Base-by-base conservation (phyloP, 1,140 invertebrate species). In the Zophobas morio region DNA sequence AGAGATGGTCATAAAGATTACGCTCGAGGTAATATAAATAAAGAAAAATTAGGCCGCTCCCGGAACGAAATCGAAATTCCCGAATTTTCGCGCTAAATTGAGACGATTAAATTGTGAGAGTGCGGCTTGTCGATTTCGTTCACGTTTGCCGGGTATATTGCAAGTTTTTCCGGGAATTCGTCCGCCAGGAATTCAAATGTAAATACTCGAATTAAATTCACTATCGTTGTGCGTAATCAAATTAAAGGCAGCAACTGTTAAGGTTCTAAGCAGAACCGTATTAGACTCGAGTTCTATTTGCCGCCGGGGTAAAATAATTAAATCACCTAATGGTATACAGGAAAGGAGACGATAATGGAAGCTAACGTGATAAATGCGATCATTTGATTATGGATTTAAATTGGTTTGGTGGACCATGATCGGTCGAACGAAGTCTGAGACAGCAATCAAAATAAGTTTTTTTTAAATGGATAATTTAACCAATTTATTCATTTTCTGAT, bases 191-290 rank as follows among this genome's bases (percentile, higher is more conserved):
- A 34, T 42, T 40, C n/a, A 66, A 40, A 66, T 66, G 60, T 66
- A 66, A 40, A 66, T 66, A 66, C 60, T 66, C 42, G 42, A 66
- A 66, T 66, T 66, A 73, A 73, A 56, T 73, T 73, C 51, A 53
- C 54, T 73, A 73, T 73, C 71, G 39, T 56, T 73, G 71, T 37
- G 40, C 54, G 49, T 73, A 73, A 73, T 73, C 71, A 73, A 73
- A 73, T 73, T 73, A 73, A 73, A 73, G 56, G 49, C 71, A 73
- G 37, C 71, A 73, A 56, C 71, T 73, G 71, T 51, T 73, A 56
- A 53, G 71, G 37, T 72, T 51, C 8, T 35, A 72, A 72, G 70
- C 53, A 47, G 70, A 72, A 33, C 70, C 36, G 51, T 72, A 47
- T 72, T 72, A 54, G 70, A 72, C 36, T 72, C 70, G 46, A 53